These are phyloP conservation scores for Dendrocincla tyrannina DNA, from an alignment of 2,797 vertebrate species.

Conservation along the genomic window DNA sequence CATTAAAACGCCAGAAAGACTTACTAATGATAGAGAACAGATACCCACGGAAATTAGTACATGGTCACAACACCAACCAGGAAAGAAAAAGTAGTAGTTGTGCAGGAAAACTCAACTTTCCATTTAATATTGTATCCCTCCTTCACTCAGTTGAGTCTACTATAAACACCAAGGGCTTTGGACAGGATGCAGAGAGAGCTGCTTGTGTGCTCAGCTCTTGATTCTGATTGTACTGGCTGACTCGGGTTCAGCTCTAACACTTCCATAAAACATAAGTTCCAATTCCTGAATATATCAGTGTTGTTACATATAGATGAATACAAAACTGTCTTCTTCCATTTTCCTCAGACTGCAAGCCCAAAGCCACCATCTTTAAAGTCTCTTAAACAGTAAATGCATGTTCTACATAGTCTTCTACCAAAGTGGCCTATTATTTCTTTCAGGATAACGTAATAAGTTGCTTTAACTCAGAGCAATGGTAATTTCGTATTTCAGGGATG, in stretches of 20 bases:
- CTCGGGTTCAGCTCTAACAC: neutral
- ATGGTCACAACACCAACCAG: neutral
- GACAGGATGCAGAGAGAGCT: neutral
- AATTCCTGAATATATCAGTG: neutral
- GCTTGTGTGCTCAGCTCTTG: neutral
- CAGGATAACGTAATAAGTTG: neutral
- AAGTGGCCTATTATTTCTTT: neutral
- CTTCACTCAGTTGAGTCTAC: neutral
- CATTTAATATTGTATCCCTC: neutral
- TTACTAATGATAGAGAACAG: constrained; percentile 11
- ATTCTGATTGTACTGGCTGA: neutral
- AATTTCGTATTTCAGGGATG: neutral
- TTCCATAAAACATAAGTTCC: neutral
- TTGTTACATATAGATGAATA: neutral
- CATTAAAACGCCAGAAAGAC: constrained; percentile 16
- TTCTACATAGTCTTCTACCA: neutral
- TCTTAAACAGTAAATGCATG: neutral
- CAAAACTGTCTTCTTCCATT: neutral
- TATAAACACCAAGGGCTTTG: neutral
- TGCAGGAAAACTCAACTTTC: neutral
- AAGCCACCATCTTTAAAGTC: neutral
- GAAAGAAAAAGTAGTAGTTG: neutral
- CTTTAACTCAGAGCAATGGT: neutral
- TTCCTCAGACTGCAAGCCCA: neutral
- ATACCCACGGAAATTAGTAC: neutral